phyloP scores from a whole-genome alignment of 2,888 invertebrate genomes.

The Pyrochroa serraticornis region DNA sequence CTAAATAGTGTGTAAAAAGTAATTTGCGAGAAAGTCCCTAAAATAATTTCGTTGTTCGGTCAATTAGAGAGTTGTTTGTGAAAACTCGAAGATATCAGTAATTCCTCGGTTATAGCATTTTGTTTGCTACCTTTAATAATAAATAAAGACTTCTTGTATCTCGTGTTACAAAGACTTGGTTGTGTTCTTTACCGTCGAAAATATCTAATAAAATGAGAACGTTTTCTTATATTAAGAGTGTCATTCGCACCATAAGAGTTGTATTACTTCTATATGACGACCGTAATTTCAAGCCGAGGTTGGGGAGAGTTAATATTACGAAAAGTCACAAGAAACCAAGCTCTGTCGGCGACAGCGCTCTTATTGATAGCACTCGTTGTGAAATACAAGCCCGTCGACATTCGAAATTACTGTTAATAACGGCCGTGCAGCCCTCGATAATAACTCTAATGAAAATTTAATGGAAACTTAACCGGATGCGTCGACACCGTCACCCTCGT shows the following conservation, averaged over 20 bases:
- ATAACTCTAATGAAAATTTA: constrained; percentile 42
- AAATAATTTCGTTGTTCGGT: neutral
- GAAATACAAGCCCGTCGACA: constrained; percentile 39
- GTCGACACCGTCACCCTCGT: constrained; percentile 25
- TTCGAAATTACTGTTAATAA: constrained; percentile 40
- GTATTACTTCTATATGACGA: constrained; percentile 41
- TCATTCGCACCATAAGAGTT: constrained; percentile 40
- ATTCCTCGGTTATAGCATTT: constrained; percentile 6
- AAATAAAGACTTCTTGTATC: constrained; percentile 16
- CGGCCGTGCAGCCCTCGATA: constrained; percentile 35
- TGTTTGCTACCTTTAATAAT: constrained; percentile 16
- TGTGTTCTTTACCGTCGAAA: constrained; percentile 16
- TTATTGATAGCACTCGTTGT: constrained; percentile 42
- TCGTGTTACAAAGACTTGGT: constrained; percentile 15
- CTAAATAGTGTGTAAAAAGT: no score
- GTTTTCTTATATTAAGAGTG: constrained; percentile 40
- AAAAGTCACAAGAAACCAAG: constrained; percentile 38
- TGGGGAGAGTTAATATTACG: constrained; percentile 37
- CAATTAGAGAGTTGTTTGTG: constrained; percentile 11
- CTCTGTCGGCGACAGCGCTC: constrained; percentile 40
- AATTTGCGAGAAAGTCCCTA: no score
- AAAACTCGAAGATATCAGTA: constrained; percentile 1
- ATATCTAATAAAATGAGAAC: constrained; percentile 34
- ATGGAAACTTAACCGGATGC: constrained; percentile 35
- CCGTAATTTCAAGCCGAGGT: constrained; percentile 36